These are phyloP conservation scores for Notiomystis cincta DNA, from an alignment of 2,113 vertebrate species.

Conservation along the genomic window DNA sequence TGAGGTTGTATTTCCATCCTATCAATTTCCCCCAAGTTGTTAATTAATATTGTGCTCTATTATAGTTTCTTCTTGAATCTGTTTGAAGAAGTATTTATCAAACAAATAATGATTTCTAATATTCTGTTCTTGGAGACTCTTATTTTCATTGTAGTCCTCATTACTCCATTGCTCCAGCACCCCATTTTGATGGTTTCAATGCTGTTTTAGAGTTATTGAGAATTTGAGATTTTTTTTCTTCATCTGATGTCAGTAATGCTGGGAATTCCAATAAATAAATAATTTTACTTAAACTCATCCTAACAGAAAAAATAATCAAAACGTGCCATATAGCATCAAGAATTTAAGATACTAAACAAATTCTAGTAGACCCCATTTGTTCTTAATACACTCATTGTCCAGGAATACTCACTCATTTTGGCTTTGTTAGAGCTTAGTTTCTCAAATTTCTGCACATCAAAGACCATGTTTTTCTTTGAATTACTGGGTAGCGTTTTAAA, in stretches of 20 bases:
- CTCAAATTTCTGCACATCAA: not conserved
- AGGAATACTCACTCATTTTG: not conserved
- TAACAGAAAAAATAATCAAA: not conserved
- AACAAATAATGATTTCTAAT: accelerated
- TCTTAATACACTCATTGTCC: not conserved
- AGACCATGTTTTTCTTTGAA: not conserved
- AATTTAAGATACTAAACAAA: not conserved
- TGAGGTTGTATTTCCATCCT: not conserved
- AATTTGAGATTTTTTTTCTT: not conserved
- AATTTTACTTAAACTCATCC: not conserved
- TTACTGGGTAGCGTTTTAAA: not conserved
- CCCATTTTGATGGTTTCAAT: not conserved
- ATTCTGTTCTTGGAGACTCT: not conserved
- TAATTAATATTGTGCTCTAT: not conserved
- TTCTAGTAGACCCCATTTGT: not conserved
- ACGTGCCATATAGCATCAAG: not conserved
- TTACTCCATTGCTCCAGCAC: not conserved
- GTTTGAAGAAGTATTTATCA: not conserved
- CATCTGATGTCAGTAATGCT: not conserved
- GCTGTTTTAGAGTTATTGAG: not conserved
- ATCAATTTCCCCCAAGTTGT: not conserved
- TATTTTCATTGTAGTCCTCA: not conserved
- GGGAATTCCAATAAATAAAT: not conserved
- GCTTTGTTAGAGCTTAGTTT: not conserved
- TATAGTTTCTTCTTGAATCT: not conserved